Evolutionary conservation across 2,113 vertebrate genomes (phyloP).

Genomic region (Psephotus haematonotus): DNA sequence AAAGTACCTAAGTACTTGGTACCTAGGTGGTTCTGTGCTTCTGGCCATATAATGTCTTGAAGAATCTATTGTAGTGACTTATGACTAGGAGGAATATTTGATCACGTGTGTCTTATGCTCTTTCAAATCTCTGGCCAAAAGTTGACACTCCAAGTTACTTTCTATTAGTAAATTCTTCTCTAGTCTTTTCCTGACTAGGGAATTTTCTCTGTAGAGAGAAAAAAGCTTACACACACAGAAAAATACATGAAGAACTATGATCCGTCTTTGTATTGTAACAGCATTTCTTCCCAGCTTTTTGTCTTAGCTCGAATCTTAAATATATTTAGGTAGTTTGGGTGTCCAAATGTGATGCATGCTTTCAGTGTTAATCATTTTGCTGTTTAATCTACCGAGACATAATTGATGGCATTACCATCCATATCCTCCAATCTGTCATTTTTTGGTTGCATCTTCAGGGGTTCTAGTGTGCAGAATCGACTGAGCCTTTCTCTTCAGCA

Average conservation of each 20-base stretch:
- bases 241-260: neutral
- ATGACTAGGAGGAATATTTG: neutral
- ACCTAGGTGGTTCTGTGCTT: neutral
- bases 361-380: neutral
- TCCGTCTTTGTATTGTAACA: neutral
- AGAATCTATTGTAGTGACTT: neutral
- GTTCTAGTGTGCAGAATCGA: neutral
- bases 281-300: neutral
- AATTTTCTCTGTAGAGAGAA: neutral
- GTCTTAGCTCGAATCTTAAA: neutral
- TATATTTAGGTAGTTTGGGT: neutral
- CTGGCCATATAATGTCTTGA: neutral
- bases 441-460: neutral
- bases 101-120: neutral
- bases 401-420: neutral
- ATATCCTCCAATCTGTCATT: rapidly evolving
- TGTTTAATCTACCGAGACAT: neutral
- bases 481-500: neutral
- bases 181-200: neutral
- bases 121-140: neutral
- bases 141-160: neutral
- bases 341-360: neutral
- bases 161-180: neutral
- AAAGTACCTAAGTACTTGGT: neutral
- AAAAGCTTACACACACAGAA: neutral